Evolutionary conservation across 2,888 invertebrate genomes (phyloP), one percentile per base, ranked within the genome.

Genomic region (Bombylius discolor): DNA sequence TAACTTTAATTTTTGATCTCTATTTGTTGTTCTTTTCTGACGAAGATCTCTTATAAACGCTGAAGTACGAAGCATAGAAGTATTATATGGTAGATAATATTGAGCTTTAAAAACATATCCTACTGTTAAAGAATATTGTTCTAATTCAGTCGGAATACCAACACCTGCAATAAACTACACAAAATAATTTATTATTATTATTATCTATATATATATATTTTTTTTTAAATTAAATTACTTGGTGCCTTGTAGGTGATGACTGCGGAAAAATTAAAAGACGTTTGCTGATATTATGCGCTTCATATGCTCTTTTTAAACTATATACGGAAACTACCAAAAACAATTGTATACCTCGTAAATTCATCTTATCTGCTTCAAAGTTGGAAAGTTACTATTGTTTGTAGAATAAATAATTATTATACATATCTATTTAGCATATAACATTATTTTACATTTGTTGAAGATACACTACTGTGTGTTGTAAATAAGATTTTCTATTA

Each of bases 81-180:
- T 52, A 53, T 60, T 60, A 13, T 52, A 56, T 3, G 62, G 62
- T 31, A 62, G 44, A 44, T 58, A 58, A 49, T 57, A 62, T 47
- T 62, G 56, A 1, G 60, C 59, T 52, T 60, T 62, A 31, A 60
- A 55, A 7, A 62, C 60, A 53, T 62, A 62, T 5, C 62, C 62
- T 12, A 57, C 50, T 36, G 57, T 58, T 11, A 62, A 52, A 6
- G 62, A 59, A 44, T 62, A 53, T 5, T 51, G 52, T 12, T 59
- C 51, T 12, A 62, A 46, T 42, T 59, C 60, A 6, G 58, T 55
- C 33, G 60, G 62, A 50, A 60, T 55, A 39, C 62, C 60, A 42
- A 62, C 58, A 14, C 60, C 62, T 33, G 53, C 48, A 33, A 62
- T 58, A 23, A 62, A 57, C 60, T 61, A 42, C 0, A 23, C 23